A percentile compares a stretch with the other conserved stretches of the same genome.
These are phyloP conservation scores for Hestina assimilis DNA, from an alignment of 1,140 invertebrate genomes.

Conservation along the genomic window DNA sequence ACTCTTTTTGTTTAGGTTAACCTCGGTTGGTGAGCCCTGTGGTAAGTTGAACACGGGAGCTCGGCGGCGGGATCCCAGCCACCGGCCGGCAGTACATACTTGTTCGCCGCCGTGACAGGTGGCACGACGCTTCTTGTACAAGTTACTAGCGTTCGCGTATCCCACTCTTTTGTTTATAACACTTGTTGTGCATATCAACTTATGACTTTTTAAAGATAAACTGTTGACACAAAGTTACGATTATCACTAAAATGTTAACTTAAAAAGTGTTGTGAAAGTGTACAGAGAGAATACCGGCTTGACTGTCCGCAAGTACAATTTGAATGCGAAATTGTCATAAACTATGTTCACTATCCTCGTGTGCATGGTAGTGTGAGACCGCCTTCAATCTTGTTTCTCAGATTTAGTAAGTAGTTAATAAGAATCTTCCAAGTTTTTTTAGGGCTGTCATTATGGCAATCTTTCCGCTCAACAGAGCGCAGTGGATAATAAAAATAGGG, in stretches of 20 bases:
- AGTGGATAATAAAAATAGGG: constrained; percentile 8
- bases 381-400: constrained; percentile 21
- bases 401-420: constrained; percentile 16
- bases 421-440: constrained; percentile 11
- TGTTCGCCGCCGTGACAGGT: constrained; percentile 65
- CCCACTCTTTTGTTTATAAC: constrained; percentile 65
- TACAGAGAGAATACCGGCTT: constrained; percentile 55
- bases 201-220: constrained; percentile 8
- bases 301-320: constrained; percentile 62
- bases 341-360: constrained; percentile 51
- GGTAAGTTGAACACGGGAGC: constrained; percentile 35
- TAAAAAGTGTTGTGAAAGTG: constrained; percentile 69
- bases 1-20: not conserved
- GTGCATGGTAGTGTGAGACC: constrained; percentile 44
- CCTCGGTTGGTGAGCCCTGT: constrained; percentile 11
- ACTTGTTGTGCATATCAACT: constrained; percentile 45
- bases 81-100: constrained; percentile 62
- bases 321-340: constrained; percentile 67
- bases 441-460: constrained; percentile 30
- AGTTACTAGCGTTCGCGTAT: constrained; percentile 61
- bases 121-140: constrained; percentile 42
- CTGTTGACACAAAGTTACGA: no score
- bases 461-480: constrained; percentile 20
- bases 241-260: constrained; percentile 54
- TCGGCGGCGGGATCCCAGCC: constrained; percentile 37